Base-by-base conservation (phyloP, 2,888 invertebrate genomes). In the Stramonita haemastoma region DNA sequence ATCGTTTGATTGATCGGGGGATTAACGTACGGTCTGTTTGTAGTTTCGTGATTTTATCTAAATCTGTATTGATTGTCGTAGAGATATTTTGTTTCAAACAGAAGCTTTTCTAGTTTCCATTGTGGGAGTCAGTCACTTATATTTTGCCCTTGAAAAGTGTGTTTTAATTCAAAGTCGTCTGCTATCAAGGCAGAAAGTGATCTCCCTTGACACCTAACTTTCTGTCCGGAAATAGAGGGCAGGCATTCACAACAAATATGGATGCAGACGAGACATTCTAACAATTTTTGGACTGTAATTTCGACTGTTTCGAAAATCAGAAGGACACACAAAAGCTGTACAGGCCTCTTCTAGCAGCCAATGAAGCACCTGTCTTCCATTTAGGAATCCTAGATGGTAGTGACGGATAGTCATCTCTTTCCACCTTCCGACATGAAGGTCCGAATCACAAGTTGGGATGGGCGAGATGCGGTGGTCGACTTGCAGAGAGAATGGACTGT, bases 401-500 rank as follows among this genome's bases (percentile, higher is more conserved):
- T 96, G 77, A 95, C 96, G 32, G 96, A 96, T 90, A 91, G 94
- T 8, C 94, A 92, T 90, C 93, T 95, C 66, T 95, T 95, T 90
- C 94, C 93, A 57, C 93, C 95, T 90, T 93, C 94, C 87, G 93
- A 91, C 83, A 94, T 95, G 93, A 95, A 95, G 92, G 92, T 96
- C 86, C 93, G 94, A 91, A 94, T 96, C 60, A 94, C 95, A 8
- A 95, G 94, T 91, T 94, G 94, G 87, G 95, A 96, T 92, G 96
- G 96, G 29, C 93, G 92, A 17, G 94, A 94, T 34, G 94, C 95
- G 92, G 92, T 94, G 13, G 91, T 94, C 5, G 95, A 95, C 32
- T 93, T 95, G 22, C 91, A 90, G 22, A 94, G 95, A 22, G 96
- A 95, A 89, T 93, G 94, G 81, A 95, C 95, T 11, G 94, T 96